Evolutionary conservation across 2,888 invertebrate genomes (phyloP).

Genomic region (Gibbula magus): DNA sequence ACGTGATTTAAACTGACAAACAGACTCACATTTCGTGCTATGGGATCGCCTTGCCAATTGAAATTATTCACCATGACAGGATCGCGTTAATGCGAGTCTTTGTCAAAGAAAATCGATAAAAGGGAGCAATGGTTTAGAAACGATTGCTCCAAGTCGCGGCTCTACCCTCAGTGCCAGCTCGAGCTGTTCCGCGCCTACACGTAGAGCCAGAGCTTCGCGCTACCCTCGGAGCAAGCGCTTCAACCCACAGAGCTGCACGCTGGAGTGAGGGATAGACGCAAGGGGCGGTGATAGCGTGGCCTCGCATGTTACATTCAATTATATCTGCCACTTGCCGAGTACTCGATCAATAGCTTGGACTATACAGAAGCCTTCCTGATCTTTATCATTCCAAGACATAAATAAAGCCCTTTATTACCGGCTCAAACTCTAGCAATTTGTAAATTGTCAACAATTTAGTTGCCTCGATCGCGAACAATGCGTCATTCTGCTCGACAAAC

Average conservation of each 20-base stretch:
- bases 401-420: constrained; percentile 10
- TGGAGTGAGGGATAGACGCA: neutral
- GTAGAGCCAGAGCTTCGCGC: too few species aligned
- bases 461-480: neutral
- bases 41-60: constrained; percentile 21
- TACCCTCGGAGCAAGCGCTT: neutral
- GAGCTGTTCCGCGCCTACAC: too few species aligned
- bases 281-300: neutral
- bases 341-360: neutral
- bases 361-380: neutral
- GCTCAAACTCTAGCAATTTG: constrained; percentile 20
- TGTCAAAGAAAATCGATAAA: constrained; percentile 20
- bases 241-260: neutral
- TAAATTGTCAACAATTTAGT: constrained; percentile 23
- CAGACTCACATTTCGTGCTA: constrained; percentile 18
- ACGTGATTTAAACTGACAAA: constrained; percentile 22
- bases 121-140: constrained; percentile 2
- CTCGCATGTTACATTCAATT: constrained; percentile 14
- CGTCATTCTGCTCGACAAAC: neutral
- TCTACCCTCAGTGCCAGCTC: too few species aligned
- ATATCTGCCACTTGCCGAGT: constrained; percentile 1
- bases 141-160: neutral
- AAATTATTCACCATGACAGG: constrained; percentile 25
- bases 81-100: constrained; percentile 11
- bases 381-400: neutral